A percentile compares a stretch with the other conserved stretches of the same genome.
Conservation (phyloP, 2,888 invertebrate genomes). For the Mystacides longicornis region DNA sequence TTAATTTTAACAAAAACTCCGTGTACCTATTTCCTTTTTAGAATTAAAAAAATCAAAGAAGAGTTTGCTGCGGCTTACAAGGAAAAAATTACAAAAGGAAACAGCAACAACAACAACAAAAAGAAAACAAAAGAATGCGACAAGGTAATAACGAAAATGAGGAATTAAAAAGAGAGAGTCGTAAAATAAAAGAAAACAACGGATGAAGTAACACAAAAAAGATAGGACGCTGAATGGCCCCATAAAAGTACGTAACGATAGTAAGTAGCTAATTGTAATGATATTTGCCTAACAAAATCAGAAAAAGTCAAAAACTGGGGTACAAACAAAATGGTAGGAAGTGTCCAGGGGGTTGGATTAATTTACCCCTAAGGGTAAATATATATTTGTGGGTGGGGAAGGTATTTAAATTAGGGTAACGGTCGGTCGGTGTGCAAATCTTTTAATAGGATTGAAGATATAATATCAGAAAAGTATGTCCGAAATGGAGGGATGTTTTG, state of each 20-base stretch:
- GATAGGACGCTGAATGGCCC: too few species aligned
- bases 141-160: not conserved
- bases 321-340: slow-evolving; percentile 6
- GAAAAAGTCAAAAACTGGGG: slow-evolving; percentile 25
- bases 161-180: too few species aligned
- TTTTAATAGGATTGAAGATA: slow-evolving; percentile 27
- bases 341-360: slow-evolving; percentile 25
- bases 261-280: slow-evolving; percentile 8
- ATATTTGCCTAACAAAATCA: slow-evolving; percentile 26
- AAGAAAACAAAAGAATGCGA: not conserved
- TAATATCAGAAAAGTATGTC: slow-evolving; percentile 24
- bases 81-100: not conserved
- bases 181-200: slow-evolving; percentile 20
- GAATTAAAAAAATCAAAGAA: too few species aligned
- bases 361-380: slow-evolving; percentile 12
- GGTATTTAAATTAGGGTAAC: slow-evolving; percentile 27
- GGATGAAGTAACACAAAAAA: too few species aligned
- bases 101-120: not conserved
- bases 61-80: not conserved
- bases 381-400: slow-evolving; percentile 13
- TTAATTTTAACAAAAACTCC: too few species aligned
- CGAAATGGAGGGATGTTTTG: slow-evolving; percentile 22
- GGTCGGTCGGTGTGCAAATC: slow-evolving; percentile 27
- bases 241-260: too few species aligned
- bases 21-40: too few species aligned